Conservation (phyloP, 35 echinoderm and acorn worm species). For the Diadema setosum region DNA sequence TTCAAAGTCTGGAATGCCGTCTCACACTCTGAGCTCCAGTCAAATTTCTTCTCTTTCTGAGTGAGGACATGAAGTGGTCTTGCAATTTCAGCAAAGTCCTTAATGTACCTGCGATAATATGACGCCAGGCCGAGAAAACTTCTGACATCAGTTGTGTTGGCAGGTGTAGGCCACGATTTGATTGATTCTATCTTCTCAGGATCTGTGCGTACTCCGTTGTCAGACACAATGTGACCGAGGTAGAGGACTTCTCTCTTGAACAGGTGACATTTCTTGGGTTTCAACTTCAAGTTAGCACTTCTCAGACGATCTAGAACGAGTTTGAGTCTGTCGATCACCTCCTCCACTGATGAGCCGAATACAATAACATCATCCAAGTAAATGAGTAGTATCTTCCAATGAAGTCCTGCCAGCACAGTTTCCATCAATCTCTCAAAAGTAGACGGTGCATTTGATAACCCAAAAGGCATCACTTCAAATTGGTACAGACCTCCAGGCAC, state of each 20-base stretch:
- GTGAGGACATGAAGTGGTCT: conserved; percentile 24
- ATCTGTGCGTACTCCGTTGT: neutral
- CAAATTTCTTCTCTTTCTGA: too few relatives aligned
- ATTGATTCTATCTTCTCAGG: conserved; percentile 26
- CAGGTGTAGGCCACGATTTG: conserved; percentile 12
- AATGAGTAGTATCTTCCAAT: conserved; percentile 24
- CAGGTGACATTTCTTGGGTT: conserved; percentile 49
- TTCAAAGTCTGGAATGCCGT: too few relatives aligned
- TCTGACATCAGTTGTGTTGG: neutral
- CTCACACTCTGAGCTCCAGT: too few relatives aligned
- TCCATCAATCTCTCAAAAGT: conserved; percentile 74
- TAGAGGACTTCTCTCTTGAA: conserved; percentile 11
- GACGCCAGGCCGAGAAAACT: conserved; percentile 46
- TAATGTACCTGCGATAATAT: conserved; percentile 37
- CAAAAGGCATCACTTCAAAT: conserved; percentile 61
- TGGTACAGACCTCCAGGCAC: conserved; percentile 65
- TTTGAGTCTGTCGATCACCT: conserved; percentile 13
- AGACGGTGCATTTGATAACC: conserved; percentile 52
- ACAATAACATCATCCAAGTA: conserved; percentile 76
- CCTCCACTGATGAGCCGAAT: conserved; percentile 41
- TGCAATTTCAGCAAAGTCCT: conserved; percentile 13
- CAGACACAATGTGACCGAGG: conserved; percentile 56
- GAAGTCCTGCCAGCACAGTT: conserved; percentile 40
- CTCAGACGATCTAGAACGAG: conserved; percentile 3
- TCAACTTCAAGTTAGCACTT: conserved; percentile 18